Base-by-base conservation (phyloP, 1,140 invertebrate genomes). In the Pollicipes pollicipes region DNA sequence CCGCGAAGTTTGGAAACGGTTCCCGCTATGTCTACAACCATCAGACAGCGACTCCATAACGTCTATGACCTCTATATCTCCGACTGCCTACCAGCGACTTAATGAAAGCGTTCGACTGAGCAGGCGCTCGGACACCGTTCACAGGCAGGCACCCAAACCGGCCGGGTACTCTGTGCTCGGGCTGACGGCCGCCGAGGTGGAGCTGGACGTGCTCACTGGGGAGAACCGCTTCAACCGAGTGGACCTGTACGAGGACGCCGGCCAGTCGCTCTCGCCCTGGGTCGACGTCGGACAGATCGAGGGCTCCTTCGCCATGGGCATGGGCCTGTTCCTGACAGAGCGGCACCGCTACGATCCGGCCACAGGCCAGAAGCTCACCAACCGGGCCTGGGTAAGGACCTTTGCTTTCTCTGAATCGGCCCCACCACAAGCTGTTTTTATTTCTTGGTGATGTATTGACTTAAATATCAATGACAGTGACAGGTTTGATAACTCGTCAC, bases 181-280 rank as follows among this genome's bases (percentile, higher is more conserved):
- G 6, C 78, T 83, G 3, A 81, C 83, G 30, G 77, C 85, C 0
- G 82, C 83, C 0, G 88, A 90, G 79, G 83, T 90, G 0, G 87
- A 90, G 76, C 75, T 92, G 17, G 90, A 93, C 76, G 81, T 90
- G 21, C 79, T 92, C 24, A 91, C 89, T 4, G 90, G 90, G 63
- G 79, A 67, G 68, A 73, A 71, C 73, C 77, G 76, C 69, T 75
- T 79, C 28, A 69, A 72, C 29, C 75, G 80, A 31, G 77, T 78
- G n/a, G 81, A 82, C 73, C 73, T 82, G 26, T 74, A 81, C 37
- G 80, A 79, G 73, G 81, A 82, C 73, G 78, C 78, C 69, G 81
- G 80, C 45, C 74, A 74, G 27, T 74, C 74, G 64, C 32, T 78
- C 45, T 78, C 74, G 66, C 77, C 77, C 28, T 70, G 64, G 10